Evolutionary conservation across 1,140 invertebrate genomes (phyloP).

Genomic region (Tyrophagus putrescentiae): DNA sequence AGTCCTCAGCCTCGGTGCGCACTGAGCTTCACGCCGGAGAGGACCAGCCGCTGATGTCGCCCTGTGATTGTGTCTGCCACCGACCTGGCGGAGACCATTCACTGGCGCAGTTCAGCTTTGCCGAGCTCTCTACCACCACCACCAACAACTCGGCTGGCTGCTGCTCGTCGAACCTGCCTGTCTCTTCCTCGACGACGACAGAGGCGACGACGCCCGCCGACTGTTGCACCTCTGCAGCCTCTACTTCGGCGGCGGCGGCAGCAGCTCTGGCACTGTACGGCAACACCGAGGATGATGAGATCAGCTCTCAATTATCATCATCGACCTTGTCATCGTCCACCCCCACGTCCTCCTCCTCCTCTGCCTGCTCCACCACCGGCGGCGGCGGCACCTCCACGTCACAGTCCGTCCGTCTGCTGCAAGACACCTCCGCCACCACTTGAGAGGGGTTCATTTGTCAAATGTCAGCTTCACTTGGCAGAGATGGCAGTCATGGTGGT

Average conservation of each 20-base stretch:
- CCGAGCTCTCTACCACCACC: background rate
- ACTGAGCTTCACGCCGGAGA: background rate
- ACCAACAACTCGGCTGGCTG: too few relatives aligned
- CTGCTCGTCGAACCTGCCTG: too few relatives aligned
- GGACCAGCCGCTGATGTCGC: slow-evolving; percentile 14
- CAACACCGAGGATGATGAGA: background rate
- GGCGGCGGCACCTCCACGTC: background rate
- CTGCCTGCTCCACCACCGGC: too few relatives aligned
- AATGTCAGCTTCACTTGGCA: too few relatives aligned
- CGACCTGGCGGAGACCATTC: background rate
- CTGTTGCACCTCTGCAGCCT: background rate
- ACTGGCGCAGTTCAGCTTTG: background rate
- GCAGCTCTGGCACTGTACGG: background rate
- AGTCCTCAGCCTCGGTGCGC: background rate
- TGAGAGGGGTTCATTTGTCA: too few relatives aligned
- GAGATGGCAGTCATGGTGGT: too few relatives aligned
- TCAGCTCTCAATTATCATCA: slow-evolving; percentile 2
- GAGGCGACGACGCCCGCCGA: background rate
- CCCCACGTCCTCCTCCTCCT: too few relatives aligned
- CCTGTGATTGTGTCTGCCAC: slow-evolving; percentile 17
- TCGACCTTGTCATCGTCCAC: slow-evolving; percentile 13
- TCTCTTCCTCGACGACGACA: background rate
- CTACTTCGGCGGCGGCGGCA: background rate
- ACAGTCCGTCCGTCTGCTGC: background rate
- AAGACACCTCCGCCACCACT: slow-evolving; percentile 9